Percentiles rank a stretch among this genome's conserved stretches.
Evolutionary conservation across 2,113 vertebrate species (phyloP).

Genomic region (Ranitomeya imitator): DNA sequence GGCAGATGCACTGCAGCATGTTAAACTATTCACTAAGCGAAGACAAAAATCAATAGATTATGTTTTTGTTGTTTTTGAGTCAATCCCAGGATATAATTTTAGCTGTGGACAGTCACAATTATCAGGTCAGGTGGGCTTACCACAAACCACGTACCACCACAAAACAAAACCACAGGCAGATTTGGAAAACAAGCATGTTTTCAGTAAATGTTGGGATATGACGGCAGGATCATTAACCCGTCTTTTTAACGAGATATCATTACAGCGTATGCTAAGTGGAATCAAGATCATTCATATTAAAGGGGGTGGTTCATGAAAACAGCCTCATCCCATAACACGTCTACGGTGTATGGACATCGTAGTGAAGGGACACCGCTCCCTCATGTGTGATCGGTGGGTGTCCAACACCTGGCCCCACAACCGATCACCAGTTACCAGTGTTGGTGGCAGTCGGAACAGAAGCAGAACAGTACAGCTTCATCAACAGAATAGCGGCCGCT

Average conservation of each 20-base stretch:
- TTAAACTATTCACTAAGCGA: conserved; percentile 10
- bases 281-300: not conserved
- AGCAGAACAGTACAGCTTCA: too few relatives aligned
- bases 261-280: too few relatives aligned
- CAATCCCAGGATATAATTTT: conserved; percentile 42
- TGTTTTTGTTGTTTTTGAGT: conserved; percentile 38
- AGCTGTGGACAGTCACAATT: conserved; percentile 50
- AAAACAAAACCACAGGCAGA: conserved; percentile 48
- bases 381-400: too few relatives aligned
- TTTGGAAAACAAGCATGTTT: conserved; percentile 21
- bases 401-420: too few relatives aligned
- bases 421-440: too few relatives aligned
- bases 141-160: conserved; percentile 46
- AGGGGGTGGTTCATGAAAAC: too few relatives aligned
- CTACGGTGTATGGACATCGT: too few relatives aligned
- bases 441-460: too few relatives aligned
- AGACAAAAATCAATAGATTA: conserved; percentile 30
- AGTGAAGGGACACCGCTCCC: too few relatives aligned
- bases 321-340: too few relatives aligned
- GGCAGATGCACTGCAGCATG: conserved; percentile 16
- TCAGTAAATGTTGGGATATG: not conserved
- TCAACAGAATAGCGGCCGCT: too few relatives aligned
- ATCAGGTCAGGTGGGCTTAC: conserved; percentile 50
- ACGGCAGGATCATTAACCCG: conserved; percentile 10
- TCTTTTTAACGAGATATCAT: not conserved